Percentiles rank a stretch among this genome's conserved stretches.
These are phyloP conservation scores for Temnothorax unifasciatus DNA, from an alignment of 2,888 invertebrate species.

Conservation along the genomic window DNA sequence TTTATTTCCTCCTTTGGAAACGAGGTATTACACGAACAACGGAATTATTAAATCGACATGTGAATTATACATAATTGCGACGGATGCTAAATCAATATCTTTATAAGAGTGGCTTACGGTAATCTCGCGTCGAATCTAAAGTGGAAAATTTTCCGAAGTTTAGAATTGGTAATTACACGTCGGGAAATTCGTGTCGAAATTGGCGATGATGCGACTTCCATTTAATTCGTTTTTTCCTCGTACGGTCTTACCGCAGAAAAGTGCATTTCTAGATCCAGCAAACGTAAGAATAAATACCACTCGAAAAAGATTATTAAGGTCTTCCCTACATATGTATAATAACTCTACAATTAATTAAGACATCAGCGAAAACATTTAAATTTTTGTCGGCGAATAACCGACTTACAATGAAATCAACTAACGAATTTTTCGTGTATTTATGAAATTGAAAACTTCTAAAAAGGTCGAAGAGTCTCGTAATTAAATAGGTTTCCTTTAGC, in stretches of 20 bases:
- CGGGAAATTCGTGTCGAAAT: conserved; percentile 12
- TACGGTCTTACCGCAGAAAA: background rate
- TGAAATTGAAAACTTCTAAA: background rate
- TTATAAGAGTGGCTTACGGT: background rate
- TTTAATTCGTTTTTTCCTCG: conserved; percentile 18
- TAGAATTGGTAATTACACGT: background rate
- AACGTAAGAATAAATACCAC: background rate
- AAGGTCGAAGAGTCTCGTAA: background rate
- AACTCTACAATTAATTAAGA: background rate
- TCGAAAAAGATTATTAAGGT: background rate
- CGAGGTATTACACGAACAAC: background rate
- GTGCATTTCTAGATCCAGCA: background rate
- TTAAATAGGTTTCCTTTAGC: conserved; percentile 21
- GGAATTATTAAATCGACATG: conserved; percentile 5
- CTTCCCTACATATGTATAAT: background rate
- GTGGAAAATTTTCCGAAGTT: conserved; percentile 20
- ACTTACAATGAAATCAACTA: background rate
- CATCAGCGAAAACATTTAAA: background rate
- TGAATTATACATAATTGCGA: background rate
- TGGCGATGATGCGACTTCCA: background rate
- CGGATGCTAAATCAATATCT: background rate
- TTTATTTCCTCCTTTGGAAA: conserved; percentile 3
- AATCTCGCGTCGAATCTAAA: background rate
- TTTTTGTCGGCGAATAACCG: background rate
- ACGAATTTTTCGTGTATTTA: conserved; percentile 16